Percentiles rank a stretch among this genome's conserved stretches.
These are phyloP conservation scores for Antrozous pallidus DNA, from an alignment of 2,797 vertebrate genomes.

Conservation along the genomic window DNA sequence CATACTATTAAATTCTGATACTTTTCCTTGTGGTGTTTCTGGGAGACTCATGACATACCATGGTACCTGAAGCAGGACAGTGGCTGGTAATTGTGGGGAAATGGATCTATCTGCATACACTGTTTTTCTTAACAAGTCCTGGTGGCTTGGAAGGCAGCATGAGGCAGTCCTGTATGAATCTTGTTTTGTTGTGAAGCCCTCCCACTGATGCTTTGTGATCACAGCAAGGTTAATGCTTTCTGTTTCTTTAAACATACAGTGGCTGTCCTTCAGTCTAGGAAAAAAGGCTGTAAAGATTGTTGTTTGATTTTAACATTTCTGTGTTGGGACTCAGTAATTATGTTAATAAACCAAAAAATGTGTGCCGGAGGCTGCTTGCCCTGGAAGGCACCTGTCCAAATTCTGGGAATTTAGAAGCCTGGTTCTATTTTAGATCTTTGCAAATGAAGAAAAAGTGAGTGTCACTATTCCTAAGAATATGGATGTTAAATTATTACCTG, in stretches of 20 bases:
- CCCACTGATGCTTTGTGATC: not conserved
- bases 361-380: not conserved
- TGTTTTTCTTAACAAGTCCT: not conserved
- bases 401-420: not conserved
- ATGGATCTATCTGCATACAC: not conserved
- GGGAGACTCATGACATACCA: conserved; percentile 12
- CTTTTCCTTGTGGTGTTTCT: conserved; percentile 45
- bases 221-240: not conserved
- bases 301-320: conserved; percentile 10
- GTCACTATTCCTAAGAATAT: not conserved
- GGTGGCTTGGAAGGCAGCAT: not conserved
- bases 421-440: not conserved
- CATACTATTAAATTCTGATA: not conserved
- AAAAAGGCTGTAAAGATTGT: not conserved
- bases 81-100: not conserved
- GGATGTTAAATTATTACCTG: not conserved
- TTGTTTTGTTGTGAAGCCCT: not conserved
- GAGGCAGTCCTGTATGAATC: not conserved
- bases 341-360: not conserved
- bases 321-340: not conserved
- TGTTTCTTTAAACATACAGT: not conserved
- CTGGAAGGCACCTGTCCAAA: not conserved
- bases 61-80: not conserved
- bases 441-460: not conserved
- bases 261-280: not conserved